Evolutionary conservation across 2,113 vertebrate genomes (phyloP), one percentile per base, ranked within the genome.

Genomic region (Gobio gobio): DNA sequence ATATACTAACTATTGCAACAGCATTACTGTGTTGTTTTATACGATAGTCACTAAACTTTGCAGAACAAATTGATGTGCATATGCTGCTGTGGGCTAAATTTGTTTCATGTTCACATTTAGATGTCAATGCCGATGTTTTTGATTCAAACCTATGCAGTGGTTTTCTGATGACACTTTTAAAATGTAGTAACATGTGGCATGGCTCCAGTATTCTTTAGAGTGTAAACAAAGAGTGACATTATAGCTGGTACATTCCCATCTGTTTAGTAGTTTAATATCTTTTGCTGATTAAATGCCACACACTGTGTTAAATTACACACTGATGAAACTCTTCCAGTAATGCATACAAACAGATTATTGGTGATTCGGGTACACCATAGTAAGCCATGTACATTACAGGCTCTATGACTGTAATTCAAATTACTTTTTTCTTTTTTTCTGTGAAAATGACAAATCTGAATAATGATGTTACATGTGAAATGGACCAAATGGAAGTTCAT

Each of bases 291-390:
- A n/a, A 47, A 64, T 29, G 13, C 20, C 59, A 64, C 40, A 80
- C 40, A 59, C 22, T 45, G 76, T 51, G 45, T 78, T 51, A 8
- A 20, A n/a, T 14, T 20, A 68, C 29, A 68, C 29, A 2, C 49
- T 5, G 33, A 43, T 36, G 10, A 59, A 78, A 43, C 20, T 78
- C 10, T 61, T 64, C 58, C 78, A 47, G n/a, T 20, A 26, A 80
- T 64, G 78, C 59, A 64, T 64, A 59, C 59, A 80, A 47, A 54
- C 74, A 33, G 74, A 80, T 29, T 29, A 61, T 64, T 80, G 43
- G 16, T 45, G 8, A 80, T 29, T 64, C 40, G 20, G 78, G 40
- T 6, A 80, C 14, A 63, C 56, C 33, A 47, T 22, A 64, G 24
- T 5, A 64, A 54, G 74, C 16, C 47, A 76, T 54, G 47, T 54